Evolutionary conservation across 30 jellyfish, hydroid and myxozoan species (phyloP).

Genomic region (Cassiopea xamachana): DNA sequence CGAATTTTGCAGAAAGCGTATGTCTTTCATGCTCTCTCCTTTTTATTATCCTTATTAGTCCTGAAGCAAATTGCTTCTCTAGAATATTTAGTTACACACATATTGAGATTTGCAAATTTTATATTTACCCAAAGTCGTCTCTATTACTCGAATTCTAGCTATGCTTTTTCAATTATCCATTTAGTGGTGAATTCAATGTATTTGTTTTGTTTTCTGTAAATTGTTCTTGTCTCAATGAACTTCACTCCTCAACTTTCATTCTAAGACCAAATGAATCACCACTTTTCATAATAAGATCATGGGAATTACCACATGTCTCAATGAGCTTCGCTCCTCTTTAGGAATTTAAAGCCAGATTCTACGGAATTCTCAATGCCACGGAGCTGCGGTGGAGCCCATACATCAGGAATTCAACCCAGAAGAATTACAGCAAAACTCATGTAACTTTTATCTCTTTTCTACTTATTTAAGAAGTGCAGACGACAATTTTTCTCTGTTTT

Average conservation of each 20-base stretch:
- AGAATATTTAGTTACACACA: too few species aligned
- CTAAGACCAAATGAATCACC: background rate
- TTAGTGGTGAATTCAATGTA: too few species aligned
- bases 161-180: too few species aligned
- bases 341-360: constrained; percentile 69
- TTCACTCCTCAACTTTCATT: too few species aligned
- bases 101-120: too few species aligned
- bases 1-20: constrained; percentile 76
- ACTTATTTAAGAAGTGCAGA: background rate
- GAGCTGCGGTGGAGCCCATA: constrained; percentile 77
- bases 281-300: background rate
- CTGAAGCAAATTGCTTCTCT: too few species aligned
- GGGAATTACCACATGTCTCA: background rate
- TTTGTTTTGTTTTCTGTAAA: too few species aligned
- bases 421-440: constrained; percentile 68
- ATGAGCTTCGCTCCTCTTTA: background rate
- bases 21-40: background rate
- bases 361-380: constrained; percentile 33
- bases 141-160: too few species aligned
- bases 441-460: constrained; percentile 1
- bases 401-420: constrained; percentile 55
- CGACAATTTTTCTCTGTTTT: too few species aligned
- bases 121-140: too few species aligned
- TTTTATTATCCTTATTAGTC: background rate
- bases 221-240: too few species aligned